A percentile compares a stretch with the other conserved stretches of the same genome.
Evolutionary conservation across 2,113 vertebrate species (phyloP).

Genomic region (Reinhardtius hippoglossoides): DNA sequence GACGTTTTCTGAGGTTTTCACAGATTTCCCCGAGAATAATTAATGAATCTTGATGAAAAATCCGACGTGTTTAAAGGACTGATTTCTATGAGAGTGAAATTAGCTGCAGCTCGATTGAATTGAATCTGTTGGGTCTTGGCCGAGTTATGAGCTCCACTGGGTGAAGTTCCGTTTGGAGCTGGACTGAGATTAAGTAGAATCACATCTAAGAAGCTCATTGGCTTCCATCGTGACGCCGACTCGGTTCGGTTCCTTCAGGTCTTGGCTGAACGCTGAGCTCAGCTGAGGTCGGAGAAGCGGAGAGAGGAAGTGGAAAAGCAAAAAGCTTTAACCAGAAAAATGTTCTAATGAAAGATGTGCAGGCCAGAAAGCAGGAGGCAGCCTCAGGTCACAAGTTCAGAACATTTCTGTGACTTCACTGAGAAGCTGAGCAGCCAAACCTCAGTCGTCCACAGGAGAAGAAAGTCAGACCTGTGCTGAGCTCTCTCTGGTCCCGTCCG

Average conservation of each 20-base stretch:
- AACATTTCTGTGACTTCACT: conserved; percentile 51
- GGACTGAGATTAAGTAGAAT: not conserved
- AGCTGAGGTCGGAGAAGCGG: conserved; percentile 19
- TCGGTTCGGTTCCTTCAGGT: conserved; percentile 12
- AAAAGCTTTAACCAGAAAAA: conserved; percentile 47
- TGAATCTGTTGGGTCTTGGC: too few species aligned
- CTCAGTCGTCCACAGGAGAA: conserved; percentile 43
- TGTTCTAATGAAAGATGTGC: conserved; percentile 48
- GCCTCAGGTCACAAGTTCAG: conserved; percentile 62
- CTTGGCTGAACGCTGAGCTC: conserved; percentile 17
- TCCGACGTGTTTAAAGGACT: too few species aligned
- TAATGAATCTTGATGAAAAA: too few species aligned
- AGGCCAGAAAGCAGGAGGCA: conserved; percentile 40
- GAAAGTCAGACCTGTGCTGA: conserved; percentile 4
- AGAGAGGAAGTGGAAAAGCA: conserved; percentile 9
- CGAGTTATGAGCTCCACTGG: not conserved
- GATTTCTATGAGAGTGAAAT: too few species aligned
- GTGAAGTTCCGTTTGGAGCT: not conserved
- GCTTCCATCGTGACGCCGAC: not conserved
- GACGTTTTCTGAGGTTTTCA: too few species aligned
- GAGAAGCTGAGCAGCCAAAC: conserved; percentile 49
- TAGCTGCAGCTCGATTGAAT: too few species aligned
- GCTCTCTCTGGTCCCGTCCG: not conserved
- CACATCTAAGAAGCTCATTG: not conserved
- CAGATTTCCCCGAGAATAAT: too few species aligned